phyloP scores from a whole-genome alignment of 1,140 invertebrate genomes.

The Pogonomyrmex barbatus region DNA sequence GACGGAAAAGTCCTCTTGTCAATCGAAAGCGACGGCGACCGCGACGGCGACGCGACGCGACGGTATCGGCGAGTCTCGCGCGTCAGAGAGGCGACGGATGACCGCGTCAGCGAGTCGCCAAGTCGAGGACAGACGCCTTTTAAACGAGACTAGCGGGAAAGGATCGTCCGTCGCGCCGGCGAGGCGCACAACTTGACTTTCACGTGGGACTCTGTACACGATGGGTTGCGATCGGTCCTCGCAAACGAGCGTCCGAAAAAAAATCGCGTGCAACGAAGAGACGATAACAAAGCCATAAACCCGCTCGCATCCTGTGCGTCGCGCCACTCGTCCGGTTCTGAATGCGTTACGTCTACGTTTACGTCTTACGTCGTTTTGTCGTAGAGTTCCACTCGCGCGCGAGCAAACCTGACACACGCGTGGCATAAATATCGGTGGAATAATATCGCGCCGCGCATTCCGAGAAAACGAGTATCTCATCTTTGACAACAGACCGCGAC shows the following conservation, averaged over 20 bases:
- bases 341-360: slow-evolving; percentile 44
- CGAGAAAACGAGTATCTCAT: slow-evolving; percentile 39
- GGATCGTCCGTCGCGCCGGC: slow-evolving; percentile 42
- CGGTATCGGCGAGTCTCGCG: slow-evolving; percentile 33
- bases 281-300: slow-evolving; percentile 55
- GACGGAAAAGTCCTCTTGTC: slow-evolving; percentile 24
- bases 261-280: slow-evolving; percentile 22
- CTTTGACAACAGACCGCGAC: not conserved
- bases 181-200: slow-evolving; percentile 53
- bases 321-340: slow-evolving; percentile 30
- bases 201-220: slow-evolving; percentile 42
- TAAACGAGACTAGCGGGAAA: slow-evolving; percentile 66
- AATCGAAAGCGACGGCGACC: slow-evolving; percentile 41
- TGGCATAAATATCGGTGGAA: slow-evolving; percentile 54
- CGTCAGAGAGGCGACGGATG: slow-evolving; percentile 67
- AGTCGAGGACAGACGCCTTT: slow-evolving; percentile 69
- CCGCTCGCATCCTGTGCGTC: slow-evolving; percentile 41
- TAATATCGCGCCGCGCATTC: slow-evolving; percentile 49
- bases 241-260: slow-evolving; percentile 31
- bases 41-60: slow-evolving; percentile 16
- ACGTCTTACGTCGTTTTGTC: not conserved
- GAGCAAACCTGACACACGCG: slow-evolving; percentile 45
- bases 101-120: slow-evolving; percentile 69
- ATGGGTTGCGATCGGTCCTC: no score
- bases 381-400: slow-evolving; percentile 18